A percentile compares a stretch with the other conserved stretches of the same genome.
Conservation (phyloP, 2,888 invertebrate species). For the Lysandra coridon region DNA sequence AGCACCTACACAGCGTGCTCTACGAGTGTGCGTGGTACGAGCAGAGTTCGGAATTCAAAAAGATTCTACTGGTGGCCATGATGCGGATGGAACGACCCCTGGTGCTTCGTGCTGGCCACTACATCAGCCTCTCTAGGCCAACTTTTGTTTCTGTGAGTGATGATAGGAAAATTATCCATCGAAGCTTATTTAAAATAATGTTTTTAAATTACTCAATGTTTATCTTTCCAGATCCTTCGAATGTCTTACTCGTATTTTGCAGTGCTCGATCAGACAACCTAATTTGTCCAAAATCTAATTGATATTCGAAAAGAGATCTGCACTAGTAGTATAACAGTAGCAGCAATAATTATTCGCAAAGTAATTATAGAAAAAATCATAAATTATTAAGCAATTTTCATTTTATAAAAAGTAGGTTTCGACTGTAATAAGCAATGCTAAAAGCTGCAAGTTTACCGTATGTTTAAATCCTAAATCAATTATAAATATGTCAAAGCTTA, state of each 20-base stretch:
- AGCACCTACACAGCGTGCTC: slow-evolving; percentile 67
- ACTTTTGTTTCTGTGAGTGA: slow-evolving; percentile 72
- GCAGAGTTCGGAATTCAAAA: slow-evolving; percentile 67
- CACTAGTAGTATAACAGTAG: not conserved
- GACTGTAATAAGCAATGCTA: not conserved
- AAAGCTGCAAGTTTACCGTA: not conserved
- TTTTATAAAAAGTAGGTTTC: no score
- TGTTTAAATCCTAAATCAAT: not conserved
- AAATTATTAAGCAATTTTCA: no score
- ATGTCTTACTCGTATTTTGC: slow-evolving; percentile 72
- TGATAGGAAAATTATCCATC: not conserved
- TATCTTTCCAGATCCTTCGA: slow-evolving; percentile 61
- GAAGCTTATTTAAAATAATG: not conserved
- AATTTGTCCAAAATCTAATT: slow-evolving; percentile 24
- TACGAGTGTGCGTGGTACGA: slow-evolving; percentile 78
- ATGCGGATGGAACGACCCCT: slow-evolving; percentile 66
- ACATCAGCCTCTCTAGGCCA: slow-evolving; percentile 68
- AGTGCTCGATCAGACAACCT: slow-evolving; percentile 58
- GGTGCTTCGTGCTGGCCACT: slow-evolving; percentile 71
- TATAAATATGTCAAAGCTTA: not conserved
- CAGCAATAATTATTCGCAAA: not conserved
- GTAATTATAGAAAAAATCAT: not conserved
- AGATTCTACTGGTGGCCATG: slow-evolving; percentile 69
- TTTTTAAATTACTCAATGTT: not conserved
- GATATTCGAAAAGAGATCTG: not conserved